phyloP scores from a whole-genome alignment of 2,113 vertebrate species.

The Channa argus region DNA sequence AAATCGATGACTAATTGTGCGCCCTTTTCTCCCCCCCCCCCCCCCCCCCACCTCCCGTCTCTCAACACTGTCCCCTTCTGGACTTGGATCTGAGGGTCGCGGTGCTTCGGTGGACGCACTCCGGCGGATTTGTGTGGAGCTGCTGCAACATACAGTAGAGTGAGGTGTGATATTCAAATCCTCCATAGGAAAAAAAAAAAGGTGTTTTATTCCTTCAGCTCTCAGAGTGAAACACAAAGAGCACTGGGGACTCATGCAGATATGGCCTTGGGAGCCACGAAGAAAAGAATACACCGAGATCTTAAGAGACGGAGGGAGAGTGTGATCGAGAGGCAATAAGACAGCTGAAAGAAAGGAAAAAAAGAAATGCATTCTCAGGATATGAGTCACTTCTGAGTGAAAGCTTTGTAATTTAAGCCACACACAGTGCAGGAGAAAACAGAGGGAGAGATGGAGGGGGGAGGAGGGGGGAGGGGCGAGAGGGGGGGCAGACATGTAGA shows the following conservation, averaged over 20 bases:
- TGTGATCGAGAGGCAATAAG: constrained; percentile 51
- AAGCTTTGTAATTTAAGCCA: constrained; percentile 80
- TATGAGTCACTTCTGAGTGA: constrained; percentile 76
- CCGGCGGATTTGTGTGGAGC: not conserved
- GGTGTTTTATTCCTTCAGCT: constrained; percentile 3
- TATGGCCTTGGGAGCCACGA: constrained; percentile 37
- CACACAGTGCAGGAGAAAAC: constrained; percentile 60
- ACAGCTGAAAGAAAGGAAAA: constrained; percentile 44
- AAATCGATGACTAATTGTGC: constrained; percentile 86
- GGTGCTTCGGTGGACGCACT: not conserved
- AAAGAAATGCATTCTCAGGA: constrained; percentile 69
- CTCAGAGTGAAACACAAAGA: constrained; percentile 24
- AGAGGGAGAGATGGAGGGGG: constrained; percentile 36
- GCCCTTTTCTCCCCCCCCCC: constrained; percentile 42
- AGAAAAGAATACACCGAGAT: constrained; percentile 38
- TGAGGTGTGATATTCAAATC: not conserved
- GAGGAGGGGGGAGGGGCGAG: constrained; percentile 24
- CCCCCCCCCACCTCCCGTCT: constrained; percentile 1
- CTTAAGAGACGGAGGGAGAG: constrained; percentile 38
- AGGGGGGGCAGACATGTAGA: constrained; percentile 31
- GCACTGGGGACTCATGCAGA: constrained; percentile 8
- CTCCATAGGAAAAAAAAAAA: not conserved
- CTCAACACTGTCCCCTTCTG: constrained; percentile 16
- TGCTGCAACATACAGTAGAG: not conserved
- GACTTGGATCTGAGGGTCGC: constrained; percentile 13